These are phyloP conservation scores for Macroglossus sobrinus DNA, from an alignment of 2,113 vertebrate species.

Conservation along the genomic window DNA sequence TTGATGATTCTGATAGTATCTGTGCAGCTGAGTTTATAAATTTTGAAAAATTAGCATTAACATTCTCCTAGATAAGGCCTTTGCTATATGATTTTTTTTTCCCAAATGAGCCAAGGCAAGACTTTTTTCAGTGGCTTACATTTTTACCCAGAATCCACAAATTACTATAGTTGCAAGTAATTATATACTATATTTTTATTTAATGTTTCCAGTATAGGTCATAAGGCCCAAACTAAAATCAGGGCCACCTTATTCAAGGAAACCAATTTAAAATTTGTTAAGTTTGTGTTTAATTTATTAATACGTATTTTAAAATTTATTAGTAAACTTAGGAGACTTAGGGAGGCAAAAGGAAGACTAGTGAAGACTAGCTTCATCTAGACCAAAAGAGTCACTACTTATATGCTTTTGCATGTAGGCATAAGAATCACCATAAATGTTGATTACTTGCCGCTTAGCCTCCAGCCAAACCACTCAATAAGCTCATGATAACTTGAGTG, in stretches of 20 bases:
- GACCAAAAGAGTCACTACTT: background rate
- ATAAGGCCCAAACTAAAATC: background rate
- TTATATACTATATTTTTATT: background rate
- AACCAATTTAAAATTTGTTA: background rate
- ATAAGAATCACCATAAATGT: background rate
- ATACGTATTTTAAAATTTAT: background rate
- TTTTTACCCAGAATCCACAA: background rate
- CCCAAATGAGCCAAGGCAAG: background rate
- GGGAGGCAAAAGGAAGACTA: background rate
- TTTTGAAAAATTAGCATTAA: background rate
- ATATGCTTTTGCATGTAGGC: background rate
- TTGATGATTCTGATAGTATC: background rate
- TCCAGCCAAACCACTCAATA: background rate
- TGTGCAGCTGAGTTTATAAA: background rate
- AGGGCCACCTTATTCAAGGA: background rate
- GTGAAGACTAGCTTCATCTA: background rate
- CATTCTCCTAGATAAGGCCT: background rate
- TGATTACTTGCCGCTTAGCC: background rate
- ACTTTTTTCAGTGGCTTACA: background rate
- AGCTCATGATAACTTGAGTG: background rate
- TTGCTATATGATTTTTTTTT: fast-evolving
- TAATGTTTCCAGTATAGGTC: background rate
- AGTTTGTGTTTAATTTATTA: background rate
- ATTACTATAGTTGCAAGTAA: background rate
- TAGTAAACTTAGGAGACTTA: background rate